A percentile compares a stretch with the other conserved stretches of the same genome.
Conservation (phyloP, 2,797 vertebrate genomes). For the Phalanger gymnotis region DNA sequence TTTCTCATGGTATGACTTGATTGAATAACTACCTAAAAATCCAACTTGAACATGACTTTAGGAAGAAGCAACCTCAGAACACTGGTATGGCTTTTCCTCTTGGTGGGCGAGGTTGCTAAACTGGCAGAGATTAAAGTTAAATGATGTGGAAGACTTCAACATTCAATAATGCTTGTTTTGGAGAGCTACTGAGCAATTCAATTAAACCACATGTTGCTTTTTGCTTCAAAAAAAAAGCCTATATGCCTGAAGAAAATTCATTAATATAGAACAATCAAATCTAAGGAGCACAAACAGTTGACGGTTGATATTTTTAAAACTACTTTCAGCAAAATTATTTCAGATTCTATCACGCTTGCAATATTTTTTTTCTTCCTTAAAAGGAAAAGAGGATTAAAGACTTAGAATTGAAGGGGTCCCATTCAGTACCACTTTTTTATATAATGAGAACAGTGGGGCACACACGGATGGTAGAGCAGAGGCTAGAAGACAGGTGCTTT, state of each 20-base stretch:
- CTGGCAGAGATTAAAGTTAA: neutral
- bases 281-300: neutral
- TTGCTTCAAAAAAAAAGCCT: conserved; percentile 14
- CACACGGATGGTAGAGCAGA: neutral
- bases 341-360: neutral
- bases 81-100: neutral
- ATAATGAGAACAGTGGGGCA: neutral
- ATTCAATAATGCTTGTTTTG: neutral
- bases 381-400: neutral
- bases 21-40: neutral
- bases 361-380: conserved; percentile 3
- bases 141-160: neutral
- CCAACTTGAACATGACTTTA: neutral
- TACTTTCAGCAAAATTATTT: conserved; percentile 18
- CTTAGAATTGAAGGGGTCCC: neutral
- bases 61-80: neutral
- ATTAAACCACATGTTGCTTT: neutral
- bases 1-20: neutral
- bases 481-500: neutral
- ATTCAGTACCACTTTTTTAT: neutral
- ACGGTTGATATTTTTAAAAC: neutral
- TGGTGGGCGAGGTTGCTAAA: neutral
- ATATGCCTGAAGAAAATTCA: neutral
- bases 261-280: neutral
- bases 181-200: neutral